Evolutionary conservation across 2,113 vertebrate genomes (phyloP), one percentile per base, ranked within the genome.

Genomic region (Platysteira castanea): DNA sequence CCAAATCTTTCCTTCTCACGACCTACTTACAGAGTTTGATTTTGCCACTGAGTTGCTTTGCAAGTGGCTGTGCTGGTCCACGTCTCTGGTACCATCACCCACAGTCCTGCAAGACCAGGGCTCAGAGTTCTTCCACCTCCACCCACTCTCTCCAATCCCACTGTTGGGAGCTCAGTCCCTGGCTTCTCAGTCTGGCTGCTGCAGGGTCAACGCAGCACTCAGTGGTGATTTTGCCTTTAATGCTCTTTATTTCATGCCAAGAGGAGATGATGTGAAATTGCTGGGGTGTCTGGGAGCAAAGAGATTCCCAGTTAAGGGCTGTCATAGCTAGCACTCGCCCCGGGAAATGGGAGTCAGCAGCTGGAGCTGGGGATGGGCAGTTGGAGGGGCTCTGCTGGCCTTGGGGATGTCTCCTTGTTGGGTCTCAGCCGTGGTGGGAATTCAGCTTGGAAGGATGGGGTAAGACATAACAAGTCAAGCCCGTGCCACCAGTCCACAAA

Each of bases 261-360:
- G 74, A 91, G 33, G 42, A 90, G 87, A 68, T 2, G 7, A 84
- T 39, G 33, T 96, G 81, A 71, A 94, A 73, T 84, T 49, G n/a
- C 82, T 85, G 13, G 3, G 26, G n/a, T 11, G 2, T 91, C 69
- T 90, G 54, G 53, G 54, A 92, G 63, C 71, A 68, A 17, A 57
- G 88, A 68, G 61, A 63, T 15, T 2, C 49, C 67, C 1, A 1
- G 13, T 76, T 91, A 63, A 89, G 91, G 80, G 65, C 64, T 71
- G 54, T 77, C 1, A 1, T n/a, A 73, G 39, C 28, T 2, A 0
- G 10, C 7, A 3, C 54, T 81, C 5, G 6, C 35, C 28, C 42
- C 0, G 1, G 39, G 49, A 90, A 61, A 33, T 68, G 65, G 44
- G 35, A 93, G 19, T 68, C 84, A 87, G 74, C 82, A 69, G 46